Evolutionary conservation across 2,888 invertebrate species (phyloP).

Genomic region (Hydropsyche betteni): DNA sequence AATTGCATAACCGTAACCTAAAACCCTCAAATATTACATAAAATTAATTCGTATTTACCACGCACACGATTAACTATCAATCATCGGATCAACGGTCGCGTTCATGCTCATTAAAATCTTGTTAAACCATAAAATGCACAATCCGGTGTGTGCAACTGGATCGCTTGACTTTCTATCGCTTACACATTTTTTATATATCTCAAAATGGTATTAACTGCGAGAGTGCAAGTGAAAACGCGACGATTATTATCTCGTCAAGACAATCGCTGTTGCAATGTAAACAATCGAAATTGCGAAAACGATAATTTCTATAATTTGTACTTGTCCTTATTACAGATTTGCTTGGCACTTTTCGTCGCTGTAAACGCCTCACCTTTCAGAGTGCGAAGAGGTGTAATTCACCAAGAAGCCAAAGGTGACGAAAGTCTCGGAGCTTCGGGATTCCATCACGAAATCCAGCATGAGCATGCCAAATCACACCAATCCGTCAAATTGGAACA

Average conservation of each 20-base stretch:
- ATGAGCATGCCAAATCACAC: conserved; percentile 74
- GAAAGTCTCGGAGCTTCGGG: conserved; percentile 63
- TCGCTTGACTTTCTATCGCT: conserved; percentile 12
- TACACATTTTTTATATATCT: conserved; percentile 10
- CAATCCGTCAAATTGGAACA: conserved; percentile 76
- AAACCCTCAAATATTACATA: too few relatives aligned
- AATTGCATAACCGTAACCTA: too few relatives aligned
- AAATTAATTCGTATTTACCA: too few relatives aligned
- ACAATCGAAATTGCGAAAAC: too few relatives aligned
- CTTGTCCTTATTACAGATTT: conserved; percentile 57
- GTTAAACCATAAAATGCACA: conserved; percentile 5
- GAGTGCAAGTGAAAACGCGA: conserved; percentile 21
- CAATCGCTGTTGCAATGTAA: background rate
- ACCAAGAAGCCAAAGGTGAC: conserved; percentile 60
- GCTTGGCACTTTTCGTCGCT: conserved; percentile 64
- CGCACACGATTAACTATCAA: too few relatives aligned
- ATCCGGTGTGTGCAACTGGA: background rate
- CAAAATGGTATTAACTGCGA: conserved; percentile 22
- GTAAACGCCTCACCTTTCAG: conserved; percentile 58
- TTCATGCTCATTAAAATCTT: background rate
- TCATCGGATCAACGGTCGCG: too few relatives aligned
- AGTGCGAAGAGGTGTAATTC: conserved; percentile 57
- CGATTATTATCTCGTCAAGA: conserved; percentile 1
- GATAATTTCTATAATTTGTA: background rate
- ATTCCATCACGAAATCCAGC: conserved; percentile 69